Base-by-base conservation (phyloP, 1,140 invertebrate genomes). In the Lethocerus indicus region DNA sequence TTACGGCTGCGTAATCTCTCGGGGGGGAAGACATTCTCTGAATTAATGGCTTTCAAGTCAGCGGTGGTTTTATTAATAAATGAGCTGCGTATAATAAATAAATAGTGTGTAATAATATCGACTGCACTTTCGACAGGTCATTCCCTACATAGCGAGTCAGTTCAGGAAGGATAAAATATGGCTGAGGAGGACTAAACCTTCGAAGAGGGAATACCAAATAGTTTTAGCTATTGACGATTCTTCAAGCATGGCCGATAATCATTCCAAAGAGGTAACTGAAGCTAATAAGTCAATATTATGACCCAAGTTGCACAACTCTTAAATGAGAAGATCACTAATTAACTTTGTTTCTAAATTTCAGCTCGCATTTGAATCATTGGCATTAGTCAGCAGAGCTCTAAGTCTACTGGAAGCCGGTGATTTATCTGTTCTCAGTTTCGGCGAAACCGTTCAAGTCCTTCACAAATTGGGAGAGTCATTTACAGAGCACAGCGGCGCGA, bases 121-220 rank as follows among this genome's bases (percentile, higher is more conserved):
- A n/a, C n/a, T n/a, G n/a, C n/a, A n/a, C n/a, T n/a, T 49, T 44
- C 21, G 57, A 14, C 63, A 74, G 54, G 83, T 94, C 2, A 96
- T 99, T 60, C 87, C 92, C 0, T 99, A 98, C 64, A 95, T 99
- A 58, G 96, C 96, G 6, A 97, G 92, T 59, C 85, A 98, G 63
- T 99, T 97, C 66, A 76, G 93, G 28, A 99, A 99, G 63, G 94
- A 99, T 61, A 95, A 96, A 64, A 99, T 99, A 60, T 99, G 96
- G 96, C 60, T 99, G 55, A 70, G 94, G 40, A 69, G 96, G 41
- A 98, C 88, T 0, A 93, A 95, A 66, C 91, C 91, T 0, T 91
- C 87, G 0, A 91, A 96, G 63, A 71, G 96, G 46, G 81, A 98
- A 56, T 99, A 98, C 67, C 92, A 97, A 64, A 93, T 99, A 29